These are phyloP conservation scores for Dolichomitus sp. DNA, from an alignment of 2,888 invertebrate species.

Conservation along the genomic window DNA sequence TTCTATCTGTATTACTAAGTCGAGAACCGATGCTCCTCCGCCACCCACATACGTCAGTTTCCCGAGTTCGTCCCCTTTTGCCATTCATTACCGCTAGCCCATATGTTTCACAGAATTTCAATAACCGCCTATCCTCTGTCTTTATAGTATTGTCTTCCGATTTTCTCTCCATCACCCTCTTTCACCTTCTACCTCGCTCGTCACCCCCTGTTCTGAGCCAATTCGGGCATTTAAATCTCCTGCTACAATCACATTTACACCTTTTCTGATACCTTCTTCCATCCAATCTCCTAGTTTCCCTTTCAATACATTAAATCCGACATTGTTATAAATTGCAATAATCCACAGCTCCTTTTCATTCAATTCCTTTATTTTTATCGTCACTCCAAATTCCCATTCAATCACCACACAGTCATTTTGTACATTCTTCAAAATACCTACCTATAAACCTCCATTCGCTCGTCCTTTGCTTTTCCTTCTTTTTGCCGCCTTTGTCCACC, in stretches of 20 bases:
- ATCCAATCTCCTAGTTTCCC: background rate
- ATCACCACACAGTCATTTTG: too few relatives aligned
- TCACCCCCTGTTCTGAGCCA: background rate
- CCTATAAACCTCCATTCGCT: conserved; percentile 19
- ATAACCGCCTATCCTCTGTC: conserved; percentile 26
- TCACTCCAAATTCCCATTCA: conserved; percentile 22
- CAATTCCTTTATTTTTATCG: conserved; percentile 4
- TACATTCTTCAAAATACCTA: conserved; percentile 9
- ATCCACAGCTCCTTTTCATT: background rate
- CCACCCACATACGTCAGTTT: conserved; percentile 41
- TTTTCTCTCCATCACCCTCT: too few relatives aligned
- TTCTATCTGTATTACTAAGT: conserved; percentile 11
- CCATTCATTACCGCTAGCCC: conserved; percentile 41
- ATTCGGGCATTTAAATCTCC: conserved; percentile 55
- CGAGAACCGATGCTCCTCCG: conserved; percentile 32
- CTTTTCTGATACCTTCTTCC: conserved; percentile 4
- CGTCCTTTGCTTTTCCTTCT: conserved; percentile 12
- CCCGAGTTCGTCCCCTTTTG: conserved; percentile 35
- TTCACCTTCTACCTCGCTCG: too few relatives aligned
- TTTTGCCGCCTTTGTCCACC: background rate
- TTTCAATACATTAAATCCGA: background rate
- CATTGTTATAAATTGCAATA: conserved; percentile 32
- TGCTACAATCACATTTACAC: conserved; percentile 13
- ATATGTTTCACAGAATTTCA: conserved; percentile 24
- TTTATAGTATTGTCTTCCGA: too few relatives aligned